A percentile compares a stretch with the other conserved stretches of the same genome.
Conservation (phyloP, 2,888 invertebrate genomes). For the Beris chalybata region DNA sequence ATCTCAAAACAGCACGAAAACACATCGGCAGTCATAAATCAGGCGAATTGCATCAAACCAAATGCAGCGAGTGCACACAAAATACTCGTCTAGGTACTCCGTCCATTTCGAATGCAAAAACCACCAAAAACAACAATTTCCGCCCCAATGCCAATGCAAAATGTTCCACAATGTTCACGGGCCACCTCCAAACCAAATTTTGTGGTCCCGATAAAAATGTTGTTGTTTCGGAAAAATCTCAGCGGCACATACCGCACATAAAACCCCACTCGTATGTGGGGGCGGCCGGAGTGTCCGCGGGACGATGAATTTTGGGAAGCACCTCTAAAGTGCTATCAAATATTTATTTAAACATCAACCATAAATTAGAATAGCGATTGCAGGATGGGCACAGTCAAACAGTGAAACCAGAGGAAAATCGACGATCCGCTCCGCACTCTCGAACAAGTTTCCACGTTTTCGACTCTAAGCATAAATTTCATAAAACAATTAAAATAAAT, state of each 20-base stretch:
- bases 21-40: conserved; percentile 10
- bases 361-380: conserved; percentile 43
- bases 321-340: conserved; percentile 42
- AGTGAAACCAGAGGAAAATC: conserved; percentile 31
- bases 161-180: background rate
- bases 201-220: conserved; percentile 8
- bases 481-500: conserved; percentile 45
- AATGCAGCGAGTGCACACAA: background rate
- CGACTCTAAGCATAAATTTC: conserved; percentile 42
- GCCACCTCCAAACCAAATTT: conserved; percentile 14
- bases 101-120: background rate
- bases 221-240: conserved; percentile 4
- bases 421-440: conserved; percentile 36
- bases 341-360: conserved; percentile 44
- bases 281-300: background rate
- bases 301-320: conserved; percentile 10
- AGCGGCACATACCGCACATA: conserved; percentile 6
- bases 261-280: background rate
- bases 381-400: conserved; percentile 26
- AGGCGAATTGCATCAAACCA: background rate
- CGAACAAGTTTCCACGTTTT: conserved; percentile 11
- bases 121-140: background rate
- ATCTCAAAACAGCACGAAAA: conserved; percentile 1
- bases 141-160: background rate
- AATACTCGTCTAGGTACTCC: background rate